phyloP scores from a whole-genome alignment of 1,140 invertebrate genomes.

The Drosophila micromelanica region DNA sequence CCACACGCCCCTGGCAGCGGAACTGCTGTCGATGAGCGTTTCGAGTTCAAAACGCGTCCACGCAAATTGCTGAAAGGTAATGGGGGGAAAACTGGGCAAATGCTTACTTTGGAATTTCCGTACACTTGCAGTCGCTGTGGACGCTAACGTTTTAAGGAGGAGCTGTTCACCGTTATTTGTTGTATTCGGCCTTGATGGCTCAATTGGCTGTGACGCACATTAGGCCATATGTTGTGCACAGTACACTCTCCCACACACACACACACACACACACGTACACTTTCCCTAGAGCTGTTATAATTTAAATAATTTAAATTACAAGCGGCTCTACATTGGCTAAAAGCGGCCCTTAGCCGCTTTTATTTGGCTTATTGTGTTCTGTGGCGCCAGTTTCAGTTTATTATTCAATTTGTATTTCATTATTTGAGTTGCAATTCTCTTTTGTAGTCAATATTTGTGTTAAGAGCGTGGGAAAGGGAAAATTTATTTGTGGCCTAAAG shows the following conservation, averaged over 20 bases:
- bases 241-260: conserved; percentile 22
- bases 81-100: neutral
- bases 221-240: conserved; percentile 56
- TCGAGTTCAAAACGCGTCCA: conserved; percentile 81
- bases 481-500: neutral
- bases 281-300: conserved; percentile 37
- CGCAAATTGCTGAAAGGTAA: conserved; percentile 82
- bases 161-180: conserved; percentile 4
- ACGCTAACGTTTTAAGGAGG: conserved; percentile 31
- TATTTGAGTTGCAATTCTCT: neutral
- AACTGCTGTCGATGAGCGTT: conserved; percentile 64
- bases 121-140: conserved; percentile 61
- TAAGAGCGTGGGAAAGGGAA: neutral
- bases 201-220: conserved; percentile 51
- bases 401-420: neutral
- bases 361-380: neutral
- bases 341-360: neutral
- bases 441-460: conserved; percentile 1
- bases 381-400: conserved; percentile 18
- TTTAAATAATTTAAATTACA: conserved; percentile 65
- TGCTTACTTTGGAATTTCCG: conserved; percentile 13
- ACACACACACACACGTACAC: conserved; percentile 13
- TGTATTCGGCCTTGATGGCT: neutral
- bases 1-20: conserved; percentile 48
- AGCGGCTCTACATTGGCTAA: neutral